These are phyloP conservation scores for Grantiella picta DNA, from an alignment of 2,113 vertebrate species.

Conservation along the genomic window DNA sequence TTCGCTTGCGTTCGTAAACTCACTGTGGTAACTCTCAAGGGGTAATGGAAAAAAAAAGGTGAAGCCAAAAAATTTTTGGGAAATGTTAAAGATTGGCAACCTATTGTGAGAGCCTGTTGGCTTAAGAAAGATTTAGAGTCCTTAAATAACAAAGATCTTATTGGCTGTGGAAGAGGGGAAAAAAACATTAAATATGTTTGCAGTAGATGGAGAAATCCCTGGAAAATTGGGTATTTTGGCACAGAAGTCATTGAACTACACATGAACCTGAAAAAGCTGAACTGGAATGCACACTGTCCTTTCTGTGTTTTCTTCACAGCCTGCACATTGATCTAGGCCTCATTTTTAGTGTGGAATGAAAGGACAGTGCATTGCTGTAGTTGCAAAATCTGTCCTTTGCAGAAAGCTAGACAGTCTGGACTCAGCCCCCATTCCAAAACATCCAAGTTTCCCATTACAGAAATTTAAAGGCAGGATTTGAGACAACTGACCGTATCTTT, in stretches of 20 bases:
- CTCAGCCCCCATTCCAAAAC: background rate
- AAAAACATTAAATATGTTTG: background rate
- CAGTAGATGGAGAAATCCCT: background rate
- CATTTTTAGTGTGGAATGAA: background rate
- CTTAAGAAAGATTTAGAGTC: slow-evolving; percentile 8
- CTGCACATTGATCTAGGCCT: background rate
- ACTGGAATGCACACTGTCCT: background rate
- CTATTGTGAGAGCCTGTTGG: background rate
- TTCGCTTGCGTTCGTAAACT: background rate
- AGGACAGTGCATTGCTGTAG: background rate
- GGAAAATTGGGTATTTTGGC: background rate
- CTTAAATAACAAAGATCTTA: background rate
- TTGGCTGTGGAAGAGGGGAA: background rate
- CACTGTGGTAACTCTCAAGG: background rate
- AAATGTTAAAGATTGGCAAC: background rate
- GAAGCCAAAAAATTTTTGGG: background rate
- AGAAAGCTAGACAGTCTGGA: background rate
- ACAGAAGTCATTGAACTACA: background rate
- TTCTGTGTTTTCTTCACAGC: background rate
- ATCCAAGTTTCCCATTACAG: background rate
- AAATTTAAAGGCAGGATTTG: background rate
- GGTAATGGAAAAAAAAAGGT: background rate
- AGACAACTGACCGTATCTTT: background rate
- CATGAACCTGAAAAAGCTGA: background rate
- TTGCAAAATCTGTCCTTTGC: background rate